These are phyloP conservation scores for Laspeyria flexula DNA, from an alignment of 2,888 invertebrate species.

Conservation along the genomic window DNA sequence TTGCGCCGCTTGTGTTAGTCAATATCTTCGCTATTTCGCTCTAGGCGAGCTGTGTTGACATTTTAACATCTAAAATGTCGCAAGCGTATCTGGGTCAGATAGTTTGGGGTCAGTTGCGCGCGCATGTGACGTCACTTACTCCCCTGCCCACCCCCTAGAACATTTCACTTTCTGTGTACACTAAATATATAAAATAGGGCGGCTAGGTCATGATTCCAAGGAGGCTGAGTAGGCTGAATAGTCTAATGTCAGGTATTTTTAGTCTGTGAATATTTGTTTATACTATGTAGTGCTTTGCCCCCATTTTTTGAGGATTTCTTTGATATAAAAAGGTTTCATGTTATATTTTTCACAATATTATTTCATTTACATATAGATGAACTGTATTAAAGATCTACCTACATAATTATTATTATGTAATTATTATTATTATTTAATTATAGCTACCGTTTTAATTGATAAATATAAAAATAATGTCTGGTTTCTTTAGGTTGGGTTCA, in stretches of 20 bases:
- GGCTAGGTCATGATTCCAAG: constrained; percentile 35
- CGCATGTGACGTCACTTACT: constrained; percentile 74
- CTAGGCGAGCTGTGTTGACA: constrained; percentile 74
- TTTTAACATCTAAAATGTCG: constrained; percentile 65
- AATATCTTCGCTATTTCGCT: constrained; percentile 55
- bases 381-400: too few relatives aligned
- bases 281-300: constrained; percentile 7
- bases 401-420: too few relatives aligned
- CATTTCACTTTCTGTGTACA: constrained; percentile 68
- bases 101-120: constrained; percentile 69
- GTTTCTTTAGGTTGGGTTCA: too few relatives aligned
- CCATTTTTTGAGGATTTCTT: background rate
- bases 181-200: constrained; percentile 42
- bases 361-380: too few relatives aligned
- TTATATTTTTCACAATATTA: background rate
- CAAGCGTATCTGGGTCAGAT: constrained; percentile 75
- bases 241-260: constrained; percentile 26
- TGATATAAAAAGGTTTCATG: background rate
- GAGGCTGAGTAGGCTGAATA: constrained; percentile 18
- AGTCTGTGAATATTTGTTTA: constrained; percentile 20
- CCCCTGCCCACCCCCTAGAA: constrained; percentile 63
- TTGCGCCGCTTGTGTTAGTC: constrained; percentile 58
- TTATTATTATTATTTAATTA: too few relatives aligned
- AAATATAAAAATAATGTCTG: too few relatives aligned
- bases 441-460: too few relatives aligned